Conservation (phyloP, 2,888 invertebrate species). For the Serripes groenlandicus region DNA sequence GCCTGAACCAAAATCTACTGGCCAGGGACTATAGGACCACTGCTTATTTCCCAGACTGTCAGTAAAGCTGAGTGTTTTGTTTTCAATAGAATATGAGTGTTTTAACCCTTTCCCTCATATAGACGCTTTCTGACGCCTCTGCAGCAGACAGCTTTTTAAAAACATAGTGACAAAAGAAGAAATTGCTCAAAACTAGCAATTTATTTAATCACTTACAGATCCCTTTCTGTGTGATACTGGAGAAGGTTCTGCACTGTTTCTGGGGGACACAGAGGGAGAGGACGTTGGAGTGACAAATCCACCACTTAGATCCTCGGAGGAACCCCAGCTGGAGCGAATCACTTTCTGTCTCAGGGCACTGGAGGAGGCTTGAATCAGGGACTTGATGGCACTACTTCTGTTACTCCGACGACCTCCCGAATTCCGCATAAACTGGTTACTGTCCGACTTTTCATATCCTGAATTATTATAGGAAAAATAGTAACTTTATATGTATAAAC, state of each 20-base stretch:
- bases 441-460: conserved; percentile 36
- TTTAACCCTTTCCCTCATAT: too few relatives aligned
- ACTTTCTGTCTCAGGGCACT: conserved; percentile 71
- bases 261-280: conserved; percentile 67
- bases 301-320: conserved; percentile 66
- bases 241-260: conserved; percentile 72
- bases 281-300: conserved; percentile 40
- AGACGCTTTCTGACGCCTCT: too few relatives aligned
- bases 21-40: too few relatives aligned
- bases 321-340: conserved; percentile 74
- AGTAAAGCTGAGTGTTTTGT: too few relatives aligned
- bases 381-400: conserved; percentile 74
- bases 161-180: too few relatives aligned
- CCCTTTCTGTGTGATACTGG: conserved; percentile 65
- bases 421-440: conserved; percentile 53
- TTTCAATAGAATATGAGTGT: too few relatives aligned
- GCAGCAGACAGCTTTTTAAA: too few relatives aligned
- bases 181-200: too few relatives aligned
- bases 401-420: conserved; percentile 73
- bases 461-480: too few relatives aligned
- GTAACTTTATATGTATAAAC: too few relatives aligned
- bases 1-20: too few relatives aligned
- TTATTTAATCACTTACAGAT: conserved; percentile 48
- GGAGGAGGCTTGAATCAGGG: conserved; percentile 74
- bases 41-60: too few relatives aligned